phyloP scores from a whole-genome alignment of 2,113 vertebrate species.

The Pontoporia blainvillei region DNA sequence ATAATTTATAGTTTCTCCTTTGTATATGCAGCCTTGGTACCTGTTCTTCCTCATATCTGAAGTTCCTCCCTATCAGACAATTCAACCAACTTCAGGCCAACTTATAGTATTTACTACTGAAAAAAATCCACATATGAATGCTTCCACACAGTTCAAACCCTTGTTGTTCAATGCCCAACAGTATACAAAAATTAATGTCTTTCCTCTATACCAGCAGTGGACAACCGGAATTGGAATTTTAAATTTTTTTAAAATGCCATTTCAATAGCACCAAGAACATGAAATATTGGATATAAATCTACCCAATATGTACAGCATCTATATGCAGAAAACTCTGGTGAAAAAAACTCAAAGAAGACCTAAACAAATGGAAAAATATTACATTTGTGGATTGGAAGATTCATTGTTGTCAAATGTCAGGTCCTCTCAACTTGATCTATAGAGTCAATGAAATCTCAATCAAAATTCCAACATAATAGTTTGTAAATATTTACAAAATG shows the following conservation, averaged over 20 bases:
- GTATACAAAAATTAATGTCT: neutral
- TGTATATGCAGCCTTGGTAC: neutral
- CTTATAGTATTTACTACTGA: neutral
- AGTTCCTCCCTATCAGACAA: neutral
- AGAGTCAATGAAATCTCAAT: neutral
- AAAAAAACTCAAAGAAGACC: neutral
- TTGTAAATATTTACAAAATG: neutral
- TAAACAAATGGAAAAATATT: neutral
- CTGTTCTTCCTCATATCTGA: neutral
- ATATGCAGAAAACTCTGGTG: neutral
- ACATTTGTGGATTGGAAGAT: neutral
- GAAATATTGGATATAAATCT: neutral
- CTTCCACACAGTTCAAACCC: neutral
- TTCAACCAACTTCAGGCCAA: neutral
- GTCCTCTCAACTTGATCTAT: neutral
- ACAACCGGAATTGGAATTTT: neutral
- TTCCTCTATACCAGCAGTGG: neutral
- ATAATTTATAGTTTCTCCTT: neutral
- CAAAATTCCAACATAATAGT: neutral
- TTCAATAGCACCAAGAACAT: neutral
- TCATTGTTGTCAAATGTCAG: neutral
- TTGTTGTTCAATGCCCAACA: neutral
- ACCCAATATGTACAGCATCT: neutral
- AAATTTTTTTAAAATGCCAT: neutral
- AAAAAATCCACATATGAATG: neutral